Conservation (phyloP, 1,140 invertebrate species). For the Bicyclus anynana region DNA sequence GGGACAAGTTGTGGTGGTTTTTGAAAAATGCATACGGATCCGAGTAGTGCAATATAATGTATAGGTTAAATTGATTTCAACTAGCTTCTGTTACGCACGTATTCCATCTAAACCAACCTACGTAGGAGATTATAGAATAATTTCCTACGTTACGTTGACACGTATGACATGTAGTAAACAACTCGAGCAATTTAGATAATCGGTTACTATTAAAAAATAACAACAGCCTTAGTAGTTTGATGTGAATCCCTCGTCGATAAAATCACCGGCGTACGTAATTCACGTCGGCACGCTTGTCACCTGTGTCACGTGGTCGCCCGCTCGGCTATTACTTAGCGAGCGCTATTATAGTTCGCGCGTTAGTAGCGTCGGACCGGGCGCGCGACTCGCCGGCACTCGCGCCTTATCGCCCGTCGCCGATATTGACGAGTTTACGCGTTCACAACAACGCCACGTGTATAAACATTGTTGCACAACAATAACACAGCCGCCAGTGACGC, state of each 20-base stretch:
- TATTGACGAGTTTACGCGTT: slow-evolving; percentile 45
- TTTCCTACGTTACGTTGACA: no score
- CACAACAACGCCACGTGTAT: slow-evolving; percentile 66
- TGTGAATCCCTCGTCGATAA: slow-evolving; percentile 39
- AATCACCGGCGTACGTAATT: slow-evolving; percentile 43
- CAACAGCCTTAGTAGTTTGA: background rate
- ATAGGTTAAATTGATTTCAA: no score
- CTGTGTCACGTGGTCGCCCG: slow-evolving; percentile 68
- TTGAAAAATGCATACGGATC: no score
- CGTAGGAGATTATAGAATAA: background rate
- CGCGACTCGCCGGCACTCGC: slow-evolving; percentile 46
- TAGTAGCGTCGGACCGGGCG: slow-evolving; percentile 60
- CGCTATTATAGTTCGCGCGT: slow-evolving; percentile 44
- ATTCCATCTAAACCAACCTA: background rate
- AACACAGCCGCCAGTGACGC: slow-evolving; percentile 55
- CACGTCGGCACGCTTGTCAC: slow-evolving; percentile 58
- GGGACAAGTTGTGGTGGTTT: no score
- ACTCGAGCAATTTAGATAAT: background rate
- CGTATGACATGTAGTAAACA: background rate
- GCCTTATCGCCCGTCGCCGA: slow-evolving; percentile 53
- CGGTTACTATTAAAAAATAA: slow-evolving; percentile 5
- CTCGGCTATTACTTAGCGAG: slow-evolving; percentile 56
- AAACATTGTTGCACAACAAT: slow-evolving; percentile 71
- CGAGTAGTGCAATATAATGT: no score
- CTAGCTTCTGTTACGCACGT: no score